Evolutionary conservation across 2,888 invertebrate species (phyloP), one percentile per base, ranked within the genome.

Genomic region (Lochmaea capreae): DNA sequence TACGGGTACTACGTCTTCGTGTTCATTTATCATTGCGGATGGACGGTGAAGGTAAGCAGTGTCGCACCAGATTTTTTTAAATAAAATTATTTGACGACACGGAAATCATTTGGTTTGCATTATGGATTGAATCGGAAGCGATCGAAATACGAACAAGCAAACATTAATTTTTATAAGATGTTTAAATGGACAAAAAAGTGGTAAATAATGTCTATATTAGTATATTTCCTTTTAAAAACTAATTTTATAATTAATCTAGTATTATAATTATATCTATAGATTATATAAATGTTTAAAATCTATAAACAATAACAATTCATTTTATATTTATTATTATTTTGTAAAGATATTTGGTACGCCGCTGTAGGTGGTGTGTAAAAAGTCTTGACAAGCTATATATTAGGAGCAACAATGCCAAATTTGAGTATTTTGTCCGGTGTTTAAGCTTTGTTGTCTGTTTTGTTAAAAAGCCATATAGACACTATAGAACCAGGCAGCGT

Each of bases 341-440:
- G 33, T 8, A 33, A 33, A 33, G 8, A 33, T 33, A 33, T 33
- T 8, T 1, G 33, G 33, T 33, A 81, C 49, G 43, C 62, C 18
- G 18, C n/a, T 63, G 62, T 18, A 76, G 62, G 63, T 76, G 63
- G 74, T 52, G 67, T 77, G 76, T 74, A 67, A 73, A 76, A 74
- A 74, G 72, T 68, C 59, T 74, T 79, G 81, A 82, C 81, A 81
- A 78, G 82, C 81, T 82, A 82, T 83, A 83, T 81, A 83, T 84
- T 81, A 83, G 75, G 76, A 49, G 67, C 76, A 76, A 82, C 81
- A 82, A 81, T 80, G 79, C 79, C 78, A 81, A 83, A 82, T 82
- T 82, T 81, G 79, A 82, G 81, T 81, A 79, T 83, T 82, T 81
- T 80, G 78, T 79, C 78, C 79, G 81, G 81, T 82, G 81, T 84